These are phyloP conservation scores for Carpatolechia fugitivella DNA, from an alignment of 2,888 invertebrate species.

Conservation along the genomic window DNA sequence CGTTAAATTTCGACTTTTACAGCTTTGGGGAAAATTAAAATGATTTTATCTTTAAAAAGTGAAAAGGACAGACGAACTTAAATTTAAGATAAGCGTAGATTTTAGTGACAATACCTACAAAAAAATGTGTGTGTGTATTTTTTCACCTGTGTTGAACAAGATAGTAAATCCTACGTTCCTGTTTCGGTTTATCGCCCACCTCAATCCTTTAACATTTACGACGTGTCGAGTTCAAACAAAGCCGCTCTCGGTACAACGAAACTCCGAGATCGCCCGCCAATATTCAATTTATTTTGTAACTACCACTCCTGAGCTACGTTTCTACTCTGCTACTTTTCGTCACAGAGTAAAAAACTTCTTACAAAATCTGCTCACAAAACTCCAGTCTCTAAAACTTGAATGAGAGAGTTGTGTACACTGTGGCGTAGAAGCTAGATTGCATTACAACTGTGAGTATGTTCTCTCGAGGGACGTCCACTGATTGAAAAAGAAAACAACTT, in stretches of 20 bases:
- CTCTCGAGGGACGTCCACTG: conserved; percentile 61
- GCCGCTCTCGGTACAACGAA: conserved; percentile 53
- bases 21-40: too few species aligned
- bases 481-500: conserved; percentile 76
- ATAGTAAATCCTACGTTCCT: background rate
- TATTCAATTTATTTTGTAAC: conserved; percentile 72
- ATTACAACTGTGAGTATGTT: conserved; percentile 44
- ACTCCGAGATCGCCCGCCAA: conserved; percentile 45
- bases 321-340: conserved; percentile 28
- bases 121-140: too few species aligned
- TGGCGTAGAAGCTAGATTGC: conserved; percentile 35
- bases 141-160: background rate
- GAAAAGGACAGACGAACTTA: too few species aligned
- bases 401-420: conserved; percentile 31
- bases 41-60: too few species aligned
- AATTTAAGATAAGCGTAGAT: too few species aligned
- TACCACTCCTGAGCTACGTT: conserved; percentile 40
- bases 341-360: conserved; percentile 30
- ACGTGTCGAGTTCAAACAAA: conserved; percentile 55
- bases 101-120: too few species aligned
- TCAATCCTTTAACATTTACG: conserved; percentile 23
- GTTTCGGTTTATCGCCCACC: background rate
- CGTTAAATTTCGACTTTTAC: too few species aligned
- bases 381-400: background rate
- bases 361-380: background rate